Evolutionary conservation across 2,888 invertebrate genomes (phyloP).

Genomic region (Drosophila affinis): DNA sequence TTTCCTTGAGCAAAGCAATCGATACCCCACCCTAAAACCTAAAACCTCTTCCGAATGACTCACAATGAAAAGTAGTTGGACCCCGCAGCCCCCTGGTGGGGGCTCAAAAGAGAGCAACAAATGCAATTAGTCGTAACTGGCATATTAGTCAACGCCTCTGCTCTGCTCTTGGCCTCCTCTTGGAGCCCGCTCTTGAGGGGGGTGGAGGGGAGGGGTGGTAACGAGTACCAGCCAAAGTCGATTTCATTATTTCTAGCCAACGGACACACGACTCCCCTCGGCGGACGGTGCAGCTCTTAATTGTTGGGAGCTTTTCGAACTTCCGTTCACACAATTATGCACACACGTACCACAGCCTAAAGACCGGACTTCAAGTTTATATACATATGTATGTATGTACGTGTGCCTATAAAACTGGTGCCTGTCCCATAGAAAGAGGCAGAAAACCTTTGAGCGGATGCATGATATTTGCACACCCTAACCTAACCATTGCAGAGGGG

Average conservation of each 20-base stretch:
- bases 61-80: conserved; percentile 11
- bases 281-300: conserved; percentile 27
- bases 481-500: not conserved
- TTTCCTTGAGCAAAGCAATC: not conserved
- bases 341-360: conserved; percentile 50
- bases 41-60: conserved; percentile 11
- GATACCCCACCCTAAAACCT: not conserved
- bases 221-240: not conserved
- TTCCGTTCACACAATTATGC: conserved; percentile 63
- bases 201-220: no score
- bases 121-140: conserved; percentile 67
- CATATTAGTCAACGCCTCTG: conserved; percentile 58
- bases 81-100: not conserved
- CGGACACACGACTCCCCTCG: conserved; percentile 39
- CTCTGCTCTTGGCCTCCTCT: conserved; percentile 11
- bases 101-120: conserved; percentile 16
- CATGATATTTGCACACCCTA: not conserved
- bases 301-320: conserved; percentile 57
- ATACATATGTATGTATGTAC: no score
- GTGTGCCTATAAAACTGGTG: not conserved
- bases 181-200: conserved; percentile 6
- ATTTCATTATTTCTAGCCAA: conserved; percentile 15
- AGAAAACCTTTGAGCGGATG: not conserved
- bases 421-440: not conserved
- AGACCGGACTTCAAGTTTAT: not conserved